Base-by-base conservation (phyloP, 2,113 vertebrate genomes). In the Pterocles gutturalis region DNA sequence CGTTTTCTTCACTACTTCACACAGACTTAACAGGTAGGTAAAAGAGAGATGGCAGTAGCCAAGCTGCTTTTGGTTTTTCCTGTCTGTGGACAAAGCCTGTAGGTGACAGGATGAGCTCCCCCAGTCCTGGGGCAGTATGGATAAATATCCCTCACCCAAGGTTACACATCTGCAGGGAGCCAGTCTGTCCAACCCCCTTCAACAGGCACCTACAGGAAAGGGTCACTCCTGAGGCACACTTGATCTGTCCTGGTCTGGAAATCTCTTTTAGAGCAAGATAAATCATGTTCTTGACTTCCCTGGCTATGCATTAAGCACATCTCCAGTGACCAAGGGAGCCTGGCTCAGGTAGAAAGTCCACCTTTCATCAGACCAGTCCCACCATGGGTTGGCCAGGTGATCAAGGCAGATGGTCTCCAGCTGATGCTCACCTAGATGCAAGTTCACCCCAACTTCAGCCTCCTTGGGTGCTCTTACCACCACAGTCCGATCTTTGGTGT, bases 401-500 rank as follows among this genome's bases (percentile, higher is more conserved):
- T 28, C 8, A 57, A 61, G 34, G 54, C 26, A 53, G 31, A 33
- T 5, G 5, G 33, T 16, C 34, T 62, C 26, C 65, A 90, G 33
- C 1, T 53, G 49, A 70, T 11, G 19, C 36, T 81, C 73, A 62
- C 17, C 69, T 54, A 19, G 17, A 53, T 20, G 4, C 36, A 54
- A 36, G 13, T 19, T 54, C 7, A 65, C 24, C 34, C 10, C 2
- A 83, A 1, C 5, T 83, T 1, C 1, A 5, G 58, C 22, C 29
- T 57, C 49, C 4, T 11, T 19, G 18, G 13, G 19, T 16, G 41
- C 66, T 76, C n/a, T 28, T 10, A 33, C 24, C 28, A 66, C 18
- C 26, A 57, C 61, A 51, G 17, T 2, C 4, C 1, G 0, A 20
- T 9, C 36, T 58, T 46, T 2, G 4, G 8, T 10, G 1, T 18